phyloP scores from a whole-genome alignment of 2,888 invertebrate genomes.

The Nomada fabriciana region DNA sequence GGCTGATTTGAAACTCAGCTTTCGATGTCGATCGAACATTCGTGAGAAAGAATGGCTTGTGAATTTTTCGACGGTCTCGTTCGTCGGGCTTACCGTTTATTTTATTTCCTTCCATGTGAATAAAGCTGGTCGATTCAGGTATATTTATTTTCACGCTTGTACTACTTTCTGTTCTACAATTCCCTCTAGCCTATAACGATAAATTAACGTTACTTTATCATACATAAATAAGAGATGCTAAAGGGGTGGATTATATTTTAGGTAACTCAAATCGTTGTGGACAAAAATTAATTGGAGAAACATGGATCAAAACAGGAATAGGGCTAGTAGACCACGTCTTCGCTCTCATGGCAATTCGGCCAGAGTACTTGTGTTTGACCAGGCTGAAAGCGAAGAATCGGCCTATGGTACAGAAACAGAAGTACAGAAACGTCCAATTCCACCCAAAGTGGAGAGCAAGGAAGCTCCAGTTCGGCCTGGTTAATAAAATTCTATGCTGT shows the following conservation, averaged over 20 bases:
- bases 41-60: slow-evolving; percentile 48
- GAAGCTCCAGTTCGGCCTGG: slow-evolving; percentile 81
- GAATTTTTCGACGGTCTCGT: slow-evolving; percentile 30
- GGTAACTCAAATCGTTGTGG: slow-evolving; percentile 15
- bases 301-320: slow-evolving; percentile 82
- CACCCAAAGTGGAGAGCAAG: slow-evolving; percentile 79
- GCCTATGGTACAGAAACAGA: slow-evolving; percentile 73
- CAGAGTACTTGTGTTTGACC: slow-evolving; percentile 91
- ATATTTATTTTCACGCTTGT: neutral
- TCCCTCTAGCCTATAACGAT: neutral
- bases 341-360: slow-evolving; percentile 87
- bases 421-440: slow-evolving; percentile 65
- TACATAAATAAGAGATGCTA: neutral
- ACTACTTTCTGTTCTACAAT: neutral
- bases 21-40: slow-evolving; percentile 31
- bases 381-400: slow-evolving; percentile 87
- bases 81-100: slow-evolving; percentile 19
- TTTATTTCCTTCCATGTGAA: slow-evolving; percentile 5
- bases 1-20: slow-evolving; percentile 13
- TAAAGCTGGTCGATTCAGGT: slow-evolving; percentile 33
- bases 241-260: slow-evolving; percentile 8
- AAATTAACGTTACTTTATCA: too few species aligned
- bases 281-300: neutral
- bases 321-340: slow-evolving; percentile 82
- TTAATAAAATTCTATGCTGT: slow-evolving; percentile 54